Evolutionary conservation across 2,888 invertebrate genomes (phyloP), one percentile per base, ranked within the genome.

Genomic region (Eristalinus aeneus): DNA sequence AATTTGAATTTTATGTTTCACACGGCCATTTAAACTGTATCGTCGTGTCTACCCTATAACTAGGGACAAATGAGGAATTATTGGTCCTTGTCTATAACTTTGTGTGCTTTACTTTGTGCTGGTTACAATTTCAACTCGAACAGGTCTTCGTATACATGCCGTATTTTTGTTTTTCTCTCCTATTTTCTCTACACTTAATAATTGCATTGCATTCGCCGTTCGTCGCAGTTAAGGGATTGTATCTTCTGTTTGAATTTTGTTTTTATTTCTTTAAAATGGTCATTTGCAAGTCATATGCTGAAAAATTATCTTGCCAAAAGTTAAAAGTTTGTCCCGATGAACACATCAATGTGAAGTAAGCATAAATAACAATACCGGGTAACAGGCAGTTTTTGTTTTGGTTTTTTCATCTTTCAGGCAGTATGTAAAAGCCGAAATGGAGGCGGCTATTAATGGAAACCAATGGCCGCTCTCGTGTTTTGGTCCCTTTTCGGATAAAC

Each of bases 401-500:
- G 9, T 16, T 46, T n/a, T 46, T 46, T 16, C 46, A 16, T 46
- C 16, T 46, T n/a, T 16, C 46, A 92, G 92, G 56, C 90, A 90
- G 69, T 85, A 90, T 4, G 76, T 93, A 0, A 92, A 91, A 88
- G 93, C 94, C 10, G 96, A 96, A 89, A 93, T 95, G 46, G 93
- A 94, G 60, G 92, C 94, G 1, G 94, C 94, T 0, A 93, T 96
- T 61, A 94, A 94, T 87, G 96, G 96, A 0, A 94, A 95, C 6
- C 97, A 97, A 91, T 97, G 97, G 97, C 93, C 96, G 0, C 93
- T 97, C 2, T 96, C 97, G 0, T 95, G 95, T 88, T 97, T 96
- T 90, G 95, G 95, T 0, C 97, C 97, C 0, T 95, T 96, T 88
- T 96, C 96, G 90, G 96, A 96, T 64, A 95, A 95, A 88, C 94